phyloP scores from a whole-genome alignment of 2,888 invertebrate species.

The Petrolisthes cinctipes region DNA sequence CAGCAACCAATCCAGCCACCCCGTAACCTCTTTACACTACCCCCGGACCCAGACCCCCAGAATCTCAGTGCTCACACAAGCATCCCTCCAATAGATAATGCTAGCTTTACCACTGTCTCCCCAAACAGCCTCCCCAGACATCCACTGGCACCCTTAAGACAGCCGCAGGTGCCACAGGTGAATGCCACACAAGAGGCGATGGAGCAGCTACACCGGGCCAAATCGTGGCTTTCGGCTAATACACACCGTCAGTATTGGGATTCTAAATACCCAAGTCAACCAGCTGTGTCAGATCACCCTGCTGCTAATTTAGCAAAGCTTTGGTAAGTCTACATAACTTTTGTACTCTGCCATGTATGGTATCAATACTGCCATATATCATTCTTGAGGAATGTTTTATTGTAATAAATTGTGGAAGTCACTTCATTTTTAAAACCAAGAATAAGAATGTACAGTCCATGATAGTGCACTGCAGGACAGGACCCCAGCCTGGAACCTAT shows the following conservation, averaged over 20 bases:
- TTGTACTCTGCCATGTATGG: not conserved
- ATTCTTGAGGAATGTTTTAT: no score
- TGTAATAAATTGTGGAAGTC: no score
- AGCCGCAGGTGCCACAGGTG: no score
- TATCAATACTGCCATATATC: not conserved
- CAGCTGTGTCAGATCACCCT: slow-evolving; percentile 27
- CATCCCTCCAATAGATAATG: not conserved
- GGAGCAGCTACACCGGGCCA: slow-evolving; percentile 39
- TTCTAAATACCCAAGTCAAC: slow-evolving; percentile 11
- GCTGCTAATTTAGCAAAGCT: slow-evolving; percentile 32
- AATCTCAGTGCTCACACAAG: not conserved
- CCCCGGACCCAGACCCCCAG: not conserved
- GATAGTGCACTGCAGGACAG: no score
- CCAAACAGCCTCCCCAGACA: not conserved
- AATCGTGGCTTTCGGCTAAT: slow-evolving; percentile 40
- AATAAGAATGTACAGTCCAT: no score
- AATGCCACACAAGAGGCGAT: slow-evolving; percentile 8
- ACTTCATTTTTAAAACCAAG: no score
- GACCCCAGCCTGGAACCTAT: no score
- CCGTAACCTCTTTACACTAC: not conserved
- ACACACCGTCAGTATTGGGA: slow-evolving; percentile 47
- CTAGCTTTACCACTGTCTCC: not conserved
- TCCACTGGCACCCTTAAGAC: not conserved
- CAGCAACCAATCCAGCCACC: not conserved
- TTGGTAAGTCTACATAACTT: slow-evolving; percentile 19